Percentiles rank a stretch among this genome's conserved stretches.
Evolutionary conservation across 2,797 vertebrate genomes (phyloP).

Genomic region (Leucoraja ocellata): DNA sequence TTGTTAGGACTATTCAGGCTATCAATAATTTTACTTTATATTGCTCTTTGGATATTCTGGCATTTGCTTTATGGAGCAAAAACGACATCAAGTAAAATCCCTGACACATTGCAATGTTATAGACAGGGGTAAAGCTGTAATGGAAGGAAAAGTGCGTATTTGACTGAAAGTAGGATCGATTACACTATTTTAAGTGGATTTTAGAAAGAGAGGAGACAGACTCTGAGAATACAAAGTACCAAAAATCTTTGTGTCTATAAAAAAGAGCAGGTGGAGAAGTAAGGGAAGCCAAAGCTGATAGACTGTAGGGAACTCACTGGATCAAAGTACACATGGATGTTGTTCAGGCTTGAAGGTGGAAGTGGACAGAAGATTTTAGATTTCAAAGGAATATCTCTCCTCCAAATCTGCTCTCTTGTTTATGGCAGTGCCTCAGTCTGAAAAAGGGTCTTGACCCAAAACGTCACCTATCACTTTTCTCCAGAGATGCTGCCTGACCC

Average conservation of each 20-base stretch:
- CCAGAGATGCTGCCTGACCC: no score
- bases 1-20: background rate
- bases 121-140: background rate
- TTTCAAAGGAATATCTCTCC: no score
- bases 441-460: no score
- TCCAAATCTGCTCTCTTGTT: no score
- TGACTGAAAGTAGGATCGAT: background rate
- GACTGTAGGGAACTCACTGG: background rate
- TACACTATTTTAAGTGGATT: background rate
- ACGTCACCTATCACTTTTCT: no score
- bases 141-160: background rate
- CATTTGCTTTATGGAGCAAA: background rate
- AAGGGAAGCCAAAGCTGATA: background rate
- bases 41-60: background rate
- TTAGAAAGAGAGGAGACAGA: background rate
- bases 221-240: background rate
- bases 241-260: background rate
- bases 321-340: background rate
- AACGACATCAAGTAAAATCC: background rate
- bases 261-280: background rate
- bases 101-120: background rate
- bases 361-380: background rate
- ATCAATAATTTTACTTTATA: constrained; percentile 11
- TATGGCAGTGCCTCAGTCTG: no score
- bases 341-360: background rate